Conservation (phyloP, 1,140 invertebrate genomes). For the Branchinecta lindahli region DNA sequence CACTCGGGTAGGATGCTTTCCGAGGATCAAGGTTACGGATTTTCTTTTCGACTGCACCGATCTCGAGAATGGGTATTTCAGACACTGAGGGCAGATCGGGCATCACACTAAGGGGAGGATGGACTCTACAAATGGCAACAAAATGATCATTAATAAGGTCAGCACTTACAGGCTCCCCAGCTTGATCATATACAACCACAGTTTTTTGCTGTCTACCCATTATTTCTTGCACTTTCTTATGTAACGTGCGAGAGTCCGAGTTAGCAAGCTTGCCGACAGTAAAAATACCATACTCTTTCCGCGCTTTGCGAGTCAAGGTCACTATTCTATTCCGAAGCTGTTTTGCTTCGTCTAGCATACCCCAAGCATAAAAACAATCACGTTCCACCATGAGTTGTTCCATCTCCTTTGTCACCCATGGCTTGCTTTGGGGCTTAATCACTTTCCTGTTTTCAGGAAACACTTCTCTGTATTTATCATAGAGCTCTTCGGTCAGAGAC, state of each 20-base stretch:
- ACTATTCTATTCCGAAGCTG: background rate
- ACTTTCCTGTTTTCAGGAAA: slow-evolving; percentile 2
- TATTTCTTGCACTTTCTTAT: slow-evolving; percentile 5
- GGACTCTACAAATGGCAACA: too few relatives aligned
- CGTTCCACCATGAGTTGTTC: background rate
- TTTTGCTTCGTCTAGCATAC: background rate
- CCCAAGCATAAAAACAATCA: slow-evolving; percentile 1
- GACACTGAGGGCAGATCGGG: too few relatives aligned
- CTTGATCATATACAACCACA: too few relatives aligned
- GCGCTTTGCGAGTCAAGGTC: background rate
- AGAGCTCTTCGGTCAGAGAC: slow-evolving; percentile 7
- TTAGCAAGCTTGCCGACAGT: background rate
- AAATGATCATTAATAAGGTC: too few relatives aligned
- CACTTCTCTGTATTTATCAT: slow-evolving; percentile 9
- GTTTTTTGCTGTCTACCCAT: background rate
- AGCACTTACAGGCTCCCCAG: too few relatives aligned
- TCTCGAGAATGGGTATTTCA: too few relatives aligned
- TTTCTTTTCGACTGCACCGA: too few relatives aligned
- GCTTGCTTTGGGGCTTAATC: slow-evolving; percentile 1
- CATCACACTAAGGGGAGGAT: too few relatives aligned
- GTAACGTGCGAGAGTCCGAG: background rate
- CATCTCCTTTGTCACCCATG: slow-evolving; percentile 4
- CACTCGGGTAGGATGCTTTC: slow-evolving; percentile 7
- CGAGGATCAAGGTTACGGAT: too few relatives aligned
- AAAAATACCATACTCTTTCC: slow-evolving; percentile 6